Evolutionary conservation across 2,113 vertebrate genomes (phyloP).

Genomic region (Sterna hirundo): DNA sequence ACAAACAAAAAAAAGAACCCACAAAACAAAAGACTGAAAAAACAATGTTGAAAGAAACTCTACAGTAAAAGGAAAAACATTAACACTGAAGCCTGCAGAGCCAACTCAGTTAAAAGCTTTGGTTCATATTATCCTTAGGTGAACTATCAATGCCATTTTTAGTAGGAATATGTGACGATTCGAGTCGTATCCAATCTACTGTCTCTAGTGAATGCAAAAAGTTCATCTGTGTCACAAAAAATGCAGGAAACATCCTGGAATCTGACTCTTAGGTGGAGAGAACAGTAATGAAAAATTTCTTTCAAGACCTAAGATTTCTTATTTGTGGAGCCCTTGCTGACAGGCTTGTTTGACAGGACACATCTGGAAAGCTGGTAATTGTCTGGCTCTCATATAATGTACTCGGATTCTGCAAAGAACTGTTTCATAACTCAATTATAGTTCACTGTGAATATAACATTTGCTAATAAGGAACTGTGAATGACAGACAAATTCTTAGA

Average conservation of each 20-base stretch:
- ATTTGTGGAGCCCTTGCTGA: not conserved
- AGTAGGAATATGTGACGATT: not conserved
- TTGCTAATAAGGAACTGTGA: not conserved
- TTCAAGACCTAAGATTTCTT: not conserved
- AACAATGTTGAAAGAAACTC: not conserved
- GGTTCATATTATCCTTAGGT: not conserved
- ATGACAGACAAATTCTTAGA: not conserved
- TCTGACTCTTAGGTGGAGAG: not conserved
- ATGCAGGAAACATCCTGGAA: not conserved
- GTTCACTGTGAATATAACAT: not conserved
- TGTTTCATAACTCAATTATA: not conserved
- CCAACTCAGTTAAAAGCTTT: not conserved
- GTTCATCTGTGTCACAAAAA: not conserved
- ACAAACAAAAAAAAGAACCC: too few relatives aligned
- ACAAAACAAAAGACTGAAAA: not conserved
- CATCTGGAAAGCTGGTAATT: not conserved
- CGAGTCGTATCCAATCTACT: not conserved
- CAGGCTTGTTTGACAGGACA: not conserved
- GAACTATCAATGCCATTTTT: not conserved
- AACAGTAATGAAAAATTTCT: not conserved
- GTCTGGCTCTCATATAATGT: not conserved
- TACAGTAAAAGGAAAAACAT: not conserved
- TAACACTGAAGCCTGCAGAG: not conserved
- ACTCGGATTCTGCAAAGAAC: not conserved
- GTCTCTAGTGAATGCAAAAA: not conserved